phyloP scores from a whole-genome alignment of 2,888 invertebrate species.

The Horisme vitalbata region DNA sequence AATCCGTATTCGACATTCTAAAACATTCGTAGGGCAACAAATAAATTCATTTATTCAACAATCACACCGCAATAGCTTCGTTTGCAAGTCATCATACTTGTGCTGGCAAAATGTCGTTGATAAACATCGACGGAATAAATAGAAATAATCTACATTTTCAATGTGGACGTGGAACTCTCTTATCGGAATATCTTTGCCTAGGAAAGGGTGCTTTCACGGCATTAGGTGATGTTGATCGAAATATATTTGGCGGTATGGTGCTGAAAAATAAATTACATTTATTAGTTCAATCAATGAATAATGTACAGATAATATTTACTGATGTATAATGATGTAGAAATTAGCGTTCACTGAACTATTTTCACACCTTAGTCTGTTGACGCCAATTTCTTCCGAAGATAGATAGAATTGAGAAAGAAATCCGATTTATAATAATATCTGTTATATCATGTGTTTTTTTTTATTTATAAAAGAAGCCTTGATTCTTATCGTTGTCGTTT shows the following conservation, averaged over 20 bases:
- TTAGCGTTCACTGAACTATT: constrained; percentile 5
- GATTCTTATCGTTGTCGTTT: too few relatives aligned
- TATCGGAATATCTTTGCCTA: constrained; percentile 22
- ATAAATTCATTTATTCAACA: constrained; percentile 42
- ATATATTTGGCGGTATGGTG: too few relatives aligned
- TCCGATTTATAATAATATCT: too few relatives aligned
- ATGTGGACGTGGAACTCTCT: constrained; percentile 24
- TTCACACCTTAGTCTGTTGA: too few relatives aligned
- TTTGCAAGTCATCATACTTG: constrained; percentile 41
- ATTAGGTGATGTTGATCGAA: constrained; percentile 12
- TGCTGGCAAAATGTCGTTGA: constrained; percentile 31
- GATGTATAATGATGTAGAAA: too few relatives aligned
- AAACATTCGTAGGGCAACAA: constrained; percentile 17
- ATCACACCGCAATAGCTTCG: constrained; percentile 39
- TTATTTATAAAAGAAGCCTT: too few relatives aligned
- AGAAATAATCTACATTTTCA: constrained; percentile 34
- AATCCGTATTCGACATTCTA: constrained; percentile 3
- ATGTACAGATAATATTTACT: too few relatives aligned
- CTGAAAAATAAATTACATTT: too few relatives aligned
- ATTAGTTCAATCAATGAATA: too few relatives aligned
- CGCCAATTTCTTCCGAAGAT: too few relatives aligned
- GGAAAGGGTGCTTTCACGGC: constrained; percentile 18
- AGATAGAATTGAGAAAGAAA: too few relatives aligned
- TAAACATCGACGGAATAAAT: constrained; percentile 31
- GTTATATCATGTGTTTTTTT: too few relatives aligned